Conservation (phyloP, 1,140 invertebrate genomes). For the Sitophilus oryzae region DNA sequence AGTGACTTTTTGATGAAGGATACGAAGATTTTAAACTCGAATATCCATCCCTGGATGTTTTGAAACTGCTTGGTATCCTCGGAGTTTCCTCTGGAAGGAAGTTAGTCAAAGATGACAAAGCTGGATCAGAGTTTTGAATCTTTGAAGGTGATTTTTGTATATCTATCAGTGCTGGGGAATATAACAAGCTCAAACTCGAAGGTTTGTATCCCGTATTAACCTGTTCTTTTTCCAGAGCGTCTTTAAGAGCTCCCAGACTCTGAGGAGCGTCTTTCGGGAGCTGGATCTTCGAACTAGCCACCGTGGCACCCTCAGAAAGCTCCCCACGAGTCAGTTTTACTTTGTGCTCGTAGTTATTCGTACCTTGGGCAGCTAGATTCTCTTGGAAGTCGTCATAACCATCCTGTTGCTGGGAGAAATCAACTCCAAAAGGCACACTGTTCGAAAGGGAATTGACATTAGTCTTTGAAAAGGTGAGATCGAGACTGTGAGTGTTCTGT, state of each 20-base stretch:
- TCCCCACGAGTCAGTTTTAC: constrained; percentile 18
- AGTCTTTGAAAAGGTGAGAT: neutral
- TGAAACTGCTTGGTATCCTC: neutral
- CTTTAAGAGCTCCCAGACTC: constrained; percentile 9
- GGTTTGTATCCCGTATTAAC: neutral
- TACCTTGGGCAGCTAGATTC: constrained; percentile 7
- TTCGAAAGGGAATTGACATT: neutral
- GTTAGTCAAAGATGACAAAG: neutral
- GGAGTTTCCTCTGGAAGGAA: neutral
- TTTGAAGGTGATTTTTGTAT: neutral
- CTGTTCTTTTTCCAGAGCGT: neutral
- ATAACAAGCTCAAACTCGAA: no score
- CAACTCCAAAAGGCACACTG: constrained; percentile 7
- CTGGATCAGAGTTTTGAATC: neutral
- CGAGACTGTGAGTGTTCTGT: neutral
- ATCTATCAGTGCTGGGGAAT: neutral
- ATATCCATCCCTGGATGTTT: neutral
- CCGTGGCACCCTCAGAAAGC: constrained; percentile 12
- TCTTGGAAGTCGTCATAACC: constrained; percentile 13
- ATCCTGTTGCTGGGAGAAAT: constrained; percentile 6
- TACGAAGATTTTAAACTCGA: neutral
- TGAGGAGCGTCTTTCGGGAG: constrained; percentile 11
- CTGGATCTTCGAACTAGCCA: constrained; percentile 13
- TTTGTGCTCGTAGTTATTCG: constrained; percentile 13
- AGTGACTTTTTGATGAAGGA: neutral